These are phyloP conservation scores for Telmatherina bonti DNA, from an alignment of 2,797 vertebrate species.

Conservation along the genomic window DNA sequence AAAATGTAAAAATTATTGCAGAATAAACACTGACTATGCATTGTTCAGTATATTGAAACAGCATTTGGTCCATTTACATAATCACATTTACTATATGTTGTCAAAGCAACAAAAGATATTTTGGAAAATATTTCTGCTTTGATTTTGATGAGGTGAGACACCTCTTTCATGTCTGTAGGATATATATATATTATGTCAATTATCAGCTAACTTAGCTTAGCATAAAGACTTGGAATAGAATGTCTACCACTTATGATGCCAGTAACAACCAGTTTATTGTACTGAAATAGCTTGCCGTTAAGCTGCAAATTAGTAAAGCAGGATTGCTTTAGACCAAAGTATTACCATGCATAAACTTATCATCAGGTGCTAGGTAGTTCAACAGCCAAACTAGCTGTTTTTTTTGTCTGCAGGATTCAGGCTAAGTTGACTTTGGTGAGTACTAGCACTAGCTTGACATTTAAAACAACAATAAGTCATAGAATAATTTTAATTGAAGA, in stretches of 20 bases:
- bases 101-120: conserved; percentile 35
- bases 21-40: conserved; percentile 67
- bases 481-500: too few species aligned
- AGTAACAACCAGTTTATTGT: too few species aligned
- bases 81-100: conserved; percentile 46
- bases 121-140: conserved; percentile 4
- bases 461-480: too few species aligned
- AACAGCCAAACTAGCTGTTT: background rate
- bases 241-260: background rate
- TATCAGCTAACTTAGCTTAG: conserved; percentile 13
- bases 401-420: too few species aligned
- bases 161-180: background rate
- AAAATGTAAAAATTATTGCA: conserved; percentile 80
- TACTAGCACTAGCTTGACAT: too few species aligned
- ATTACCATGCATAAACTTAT: background rate
- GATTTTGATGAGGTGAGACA: background rate
- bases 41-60: conserved; percentile 65
- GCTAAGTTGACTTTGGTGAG: too few species aligned
- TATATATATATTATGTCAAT: background rate
- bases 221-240: background rate
- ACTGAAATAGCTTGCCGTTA: background rate
- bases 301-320: background rate
- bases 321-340: background rate
- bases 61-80: conserved; percentile 69
- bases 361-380: background rate